Conservation (phyloP, 1,140 invertebrate species). For the Calycopis cecrops region DNA sequence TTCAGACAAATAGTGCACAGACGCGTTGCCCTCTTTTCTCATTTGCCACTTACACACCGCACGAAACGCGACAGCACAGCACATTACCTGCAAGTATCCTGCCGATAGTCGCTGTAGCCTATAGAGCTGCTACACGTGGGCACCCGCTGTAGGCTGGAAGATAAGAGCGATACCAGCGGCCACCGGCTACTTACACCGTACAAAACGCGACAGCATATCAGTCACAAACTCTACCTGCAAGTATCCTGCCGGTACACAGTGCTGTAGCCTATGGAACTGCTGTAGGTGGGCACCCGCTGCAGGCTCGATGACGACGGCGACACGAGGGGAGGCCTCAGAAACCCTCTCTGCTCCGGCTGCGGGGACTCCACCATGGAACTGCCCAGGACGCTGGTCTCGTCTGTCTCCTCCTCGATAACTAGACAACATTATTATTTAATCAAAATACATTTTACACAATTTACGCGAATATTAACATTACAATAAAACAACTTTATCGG, state of each 20-base stretch:
- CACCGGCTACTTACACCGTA: no score
- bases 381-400: constrained; percentile 65
- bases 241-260: constrained; percentile 62
- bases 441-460: no score
- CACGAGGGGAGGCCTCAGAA: constrained; percentile 51
- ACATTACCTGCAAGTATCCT: constrained; percentile 35
- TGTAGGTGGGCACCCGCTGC: constrained; percentile 68
- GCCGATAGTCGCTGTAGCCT: constrained; percentile 59
- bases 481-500: no score
- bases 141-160: constrained; percentile 64
- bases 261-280: constrained; percentile 68
- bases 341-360: constrained; percentile 48
- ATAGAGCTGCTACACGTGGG: constrained; percentile 71
- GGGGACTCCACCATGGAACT: constrained; percentile 63
- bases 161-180: constrained; percentile 45
- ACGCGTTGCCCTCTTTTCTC: no score
- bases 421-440: no score
- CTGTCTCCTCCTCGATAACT: constrained; percentile 68
- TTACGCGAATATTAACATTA: no score
- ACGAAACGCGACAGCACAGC: no score
- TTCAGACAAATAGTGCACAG: no score
- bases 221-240: constrained; percentile 65
- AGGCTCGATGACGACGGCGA: constrained; percentile 53
- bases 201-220: no score
- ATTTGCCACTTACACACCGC: no score